Percentiles rank a stretch among this genome's conserved stretches.
Evolutionary conservation across 2,888 invertebrate genomes (phyloP).

Genomic region (Drosophila diplacantha): DNA sequence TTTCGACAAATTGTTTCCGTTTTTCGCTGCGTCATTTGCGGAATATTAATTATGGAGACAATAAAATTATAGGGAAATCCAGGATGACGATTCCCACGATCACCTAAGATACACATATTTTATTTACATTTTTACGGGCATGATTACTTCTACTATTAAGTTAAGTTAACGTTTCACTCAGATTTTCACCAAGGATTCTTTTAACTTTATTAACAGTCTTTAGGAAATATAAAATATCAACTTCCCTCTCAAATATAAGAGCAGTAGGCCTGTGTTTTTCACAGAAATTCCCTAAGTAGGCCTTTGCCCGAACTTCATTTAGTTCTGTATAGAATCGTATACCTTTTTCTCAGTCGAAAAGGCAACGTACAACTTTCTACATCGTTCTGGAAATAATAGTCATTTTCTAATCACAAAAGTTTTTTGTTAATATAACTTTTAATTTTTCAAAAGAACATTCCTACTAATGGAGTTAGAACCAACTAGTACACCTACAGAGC

Average conservation of each 20-base stretch:
- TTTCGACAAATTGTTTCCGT: constrained; percentile 65
- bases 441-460: not conserved
- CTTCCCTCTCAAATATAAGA: not conserved
- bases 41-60: constrained; percentile 50
- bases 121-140: too few species aligned
- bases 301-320: not conserved
- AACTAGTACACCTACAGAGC: too few species aligned
- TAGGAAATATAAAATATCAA: too few species aligned
- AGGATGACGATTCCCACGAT: not conserved
- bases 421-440: not conserved
- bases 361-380: not conserved
- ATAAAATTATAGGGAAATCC: constrained; percentile 3
- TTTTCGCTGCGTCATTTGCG: constrained; percentile 57
- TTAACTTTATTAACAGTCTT: not conserved
- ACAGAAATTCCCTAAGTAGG: not conserved
- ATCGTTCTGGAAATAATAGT: not conserved
- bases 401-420: not conserved
- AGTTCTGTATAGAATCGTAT: not conserved
- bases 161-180: not conserved
- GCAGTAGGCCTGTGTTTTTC: not conserved
- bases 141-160: not conserved
- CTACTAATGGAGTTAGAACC: not conserved
- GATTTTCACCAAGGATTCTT: too few species aligned
- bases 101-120: not conserved
- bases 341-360: not conserved